These are phyloP conservation scores for Nyctibius grandis DNA, from an alignment of 2,797 vertebrate species.

Conservation along the genomic window DNA sequence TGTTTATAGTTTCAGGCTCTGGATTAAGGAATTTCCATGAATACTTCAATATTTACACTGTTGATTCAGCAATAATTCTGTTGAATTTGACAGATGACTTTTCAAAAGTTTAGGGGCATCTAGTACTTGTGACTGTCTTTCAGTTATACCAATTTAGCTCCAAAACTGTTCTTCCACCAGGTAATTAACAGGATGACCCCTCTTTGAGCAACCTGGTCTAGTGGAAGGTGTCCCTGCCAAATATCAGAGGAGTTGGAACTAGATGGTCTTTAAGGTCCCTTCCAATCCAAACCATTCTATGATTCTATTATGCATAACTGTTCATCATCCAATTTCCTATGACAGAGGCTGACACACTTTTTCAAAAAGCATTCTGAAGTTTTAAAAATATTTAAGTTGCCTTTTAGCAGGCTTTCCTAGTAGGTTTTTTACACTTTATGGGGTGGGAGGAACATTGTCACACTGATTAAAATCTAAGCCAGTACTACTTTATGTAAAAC, in stretches of 20 bases:
- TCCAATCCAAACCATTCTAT: too few relatives aligned
- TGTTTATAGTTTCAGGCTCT: neutral
- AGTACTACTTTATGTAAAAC: neutral
- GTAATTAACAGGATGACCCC: neutral
- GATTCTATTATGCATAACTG: neutral
- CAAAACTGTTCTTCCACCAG: neutral
- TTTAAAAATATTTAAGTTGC: neutral
- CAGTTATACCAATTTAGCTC: neutral
- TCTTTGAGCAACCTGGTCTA: too few relatives aligned
- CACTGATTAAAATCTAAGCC: neutral
- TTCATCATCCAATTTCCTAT: neutral
- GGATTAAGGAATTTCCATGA: neutral
- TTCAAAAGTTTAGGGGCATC: neutral
- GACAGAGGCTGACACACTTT: neutral
- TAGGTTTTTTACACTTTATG: neutral
- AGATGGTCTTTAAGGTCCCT: too few relatives aligned
- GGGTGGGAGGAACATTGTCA: neutral
- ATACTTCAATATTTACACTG: neutral
- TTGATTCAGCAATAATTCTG: neutral
- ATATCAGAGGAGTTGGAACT: too few relatives aligned
- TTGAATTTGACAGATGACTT: neutral
- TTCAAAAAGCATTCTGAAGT: neutral
- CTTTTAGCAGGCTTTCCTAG: neutral
- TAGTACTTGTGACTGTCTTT: neutral
- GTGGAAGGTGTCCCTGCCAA: too few relatives aligned